Evolutionary conservation across 2,888 invertebrate genomes (phyloP).

Genomic region (Drosophila lutescens): DNA sequence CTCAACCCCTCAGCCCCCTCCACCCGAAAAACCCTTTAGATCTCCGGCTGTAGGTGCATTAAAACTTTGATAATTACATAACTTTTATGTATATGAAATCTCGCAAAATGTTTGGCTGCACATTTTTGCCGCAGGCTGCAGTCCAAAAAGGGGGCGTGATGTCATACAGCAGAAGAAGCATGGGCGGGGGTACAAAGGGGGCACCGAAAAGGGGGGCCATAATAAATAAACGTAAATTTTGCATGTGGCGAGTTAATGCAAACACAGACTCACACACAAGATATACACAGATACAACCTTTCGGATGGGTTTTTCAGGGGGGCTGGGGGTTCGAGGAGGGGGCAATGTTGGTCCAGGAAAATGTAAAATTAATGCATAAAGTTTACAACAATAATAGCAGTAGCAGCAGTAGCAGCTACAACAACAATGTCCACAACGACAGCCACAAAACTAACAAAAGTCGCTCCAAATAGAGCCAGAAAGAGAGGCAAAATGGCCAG

Average conservation of each 20-base stretch:
- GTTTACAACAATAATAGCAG: conserved; percentile 66
- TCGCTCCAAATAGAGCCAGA: conserved; percentile 25
- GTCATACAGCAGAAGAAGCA: conserved; percentile 8
- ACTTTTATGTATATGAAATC: conserved; percentile 63
- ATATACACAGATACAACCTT: conserved; percentile 27
- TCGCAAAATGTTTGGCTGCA: conserved; percentile 72
- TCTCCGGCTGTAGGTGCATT: conserved; percentile 61
- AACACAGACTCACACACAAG: conserved; percentile 58
- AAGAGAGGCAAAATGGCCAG: conserved; percentile 34
- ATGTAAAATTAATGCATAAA: conserved; percentile 82
- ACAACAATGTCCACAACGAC: conserved; percentile 50
- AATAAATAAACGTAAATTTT: conserved; percentile 79
- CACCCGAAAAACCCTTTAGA: conserved; percentile 7
- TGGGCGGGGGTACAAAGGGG: neutral
- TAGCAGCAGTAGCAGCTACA: conserved; percentile 51
- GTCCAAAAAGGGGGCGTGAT: conserved; percentile 35
- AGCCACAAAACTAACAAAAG: conserved; percentile 45
- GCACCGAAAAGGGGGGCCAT: conserved; percentile 38
- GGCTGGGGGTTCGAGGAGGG: neutral
- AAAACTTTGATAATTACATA: conserved; percentile 80
- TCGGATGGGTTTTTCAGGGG: conserved; percentile 9
- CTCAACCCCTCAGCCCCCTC: neutral
- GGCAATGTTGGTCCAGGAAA: conserved; percentile 50
- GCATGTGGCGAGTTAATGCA: conserved; percentile 78
- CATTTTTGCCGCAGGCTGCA: conserved; percentile 57